Percentiles rank a stretch among this genome's conserved stretches.
Evolutionary conservation across 2,888 invertebrate genomes (phyloP).

Genomic region (Erebia aethiops): DNA sequence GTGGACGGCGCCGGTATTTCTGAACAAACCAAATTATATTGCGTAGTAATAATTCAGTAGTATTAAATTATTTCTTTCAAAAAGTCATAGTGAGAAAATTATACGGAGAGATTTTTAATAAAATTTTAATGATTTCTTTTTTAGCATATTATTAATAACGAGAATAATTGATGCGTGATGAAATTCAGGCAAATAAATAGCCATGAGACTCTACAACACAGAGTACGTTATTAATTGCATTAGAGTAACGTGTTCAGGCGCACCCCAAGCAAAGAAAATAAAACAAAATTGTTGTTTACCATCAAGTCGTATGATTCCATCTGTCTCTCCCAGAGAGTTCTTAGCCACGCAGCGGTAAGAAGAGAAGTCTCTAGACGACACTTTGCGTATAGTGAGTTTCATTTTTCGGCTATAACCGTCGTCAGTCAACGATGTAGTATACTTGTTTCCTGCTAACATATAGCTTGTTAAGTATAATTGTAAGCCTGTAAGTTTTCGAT

Average conservation of each 20-base stretch:
- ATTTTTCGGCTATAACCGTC: slow-evolving; percentile 95
- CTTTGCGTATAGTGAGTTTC: slow-evolving; percentile 93
- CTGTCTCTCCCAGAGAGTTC: slow-evolving; percentile 95
- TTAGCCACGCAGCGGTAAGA: slow-evolving; percentile 96
- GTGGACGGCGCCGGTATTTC: slow-evolving; percentile 94
- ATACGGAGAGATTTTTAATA: too few species aligned
- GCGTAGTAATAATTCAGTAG: slow-evolving; percentile 26
- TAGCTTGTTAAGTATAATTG: neutral
- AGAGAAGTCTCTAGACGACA: slow-evolving; percentile 91
- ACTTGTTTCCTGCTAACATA: slow-evolving; percentile 88
- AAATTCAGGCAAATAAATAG: neutral
- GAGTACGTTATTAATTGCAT: neutral
- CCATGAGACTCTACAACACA: neutral
- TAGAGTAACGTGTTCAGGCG: neutral
- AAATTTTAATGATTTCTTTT: too few species aligned
- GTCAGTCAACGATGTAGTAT: slow-evolving; percentile 91
- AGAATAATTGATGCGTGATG: neutral
- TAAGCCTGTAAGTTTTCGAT: neutral
- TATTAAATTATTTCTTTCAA: too few species aligned
- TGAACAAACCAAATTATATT: slow-evolving; percentile 62
- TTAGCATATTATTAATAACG: too few species aligned
- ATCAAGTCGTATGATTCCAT: slow-evolving; percentile 94
- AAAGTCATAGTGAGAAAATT: too few species aligned
- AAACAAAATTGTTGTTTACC: slow-evolving; percentile 82
- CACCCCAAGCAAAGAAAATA: neutral